Evolutionary conservation across 2,797 vertebrate genomes (phyloP), one percentile per base, ranked within the genome.

Genomic region (Paratrypauchen microcephalus): DNA sequence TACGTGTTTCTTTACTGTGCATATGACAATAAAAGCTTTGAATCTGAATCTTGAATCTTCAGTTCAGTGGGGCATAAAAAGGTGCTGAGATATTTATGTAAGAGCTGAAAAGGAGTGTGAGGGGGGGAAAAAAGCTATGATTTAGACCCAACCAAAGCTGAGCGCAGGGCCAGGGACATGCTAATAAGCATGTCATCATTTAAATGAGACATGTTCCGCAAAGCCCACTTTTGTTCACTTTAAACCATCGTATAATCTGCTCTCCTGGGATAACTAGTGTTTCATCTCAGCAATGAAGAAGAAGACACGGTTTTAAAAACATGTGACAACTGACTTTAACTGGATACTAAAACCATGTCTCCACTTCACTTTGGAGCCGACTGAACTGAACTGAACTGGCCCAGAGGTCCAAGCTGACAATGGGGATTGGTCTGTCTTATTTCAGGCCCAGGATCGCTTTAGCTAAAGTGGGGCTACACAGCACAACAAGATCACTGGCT

Each of bases 1-100:
- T n/a, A n/a, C n/a, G n/a, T n/a, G n/a, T n/a, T n/a, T n/a, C n/a
- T n/a, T n/a, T n/a, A n/a, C n/a, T n/a, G n/a, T n/a, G n/a, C n/a
- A n/a, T n/a, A n/a, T n/a, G n/a, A n/a, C n/a, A n/a, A n/a, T n/a
- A n/a, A n/a, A n/a, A n/a, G n/a, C n/a, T n/a, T n/a, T n/a, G n/a
- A n/a, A n/a, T n/a, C n/a, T n/a, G n/a, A n/a, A n/a, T n/a, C n/a
- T n/a, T n/a, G n/a, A n/a, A n/a, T n/a, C n/a, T n/a, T 73, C 28
- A 68, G 36, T 26, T 24, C 12, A 3, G 12, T n/a, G 50, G 81
- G 76, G 77, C 65, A n/a, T 77, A 75, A 55, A 36, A 47, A 70
- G 5, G 23, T 56, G 39, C 63, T 64, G n/a, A 41, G 54, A 39
- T 32, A 13, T 4, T 62, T 75, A 57, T 23, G 5, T 70, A 18